phyloP scores from a whole-genome alignment of 2,113 vertebrate species.

The Sinocyclocheilus maitianheensis region DNA sequence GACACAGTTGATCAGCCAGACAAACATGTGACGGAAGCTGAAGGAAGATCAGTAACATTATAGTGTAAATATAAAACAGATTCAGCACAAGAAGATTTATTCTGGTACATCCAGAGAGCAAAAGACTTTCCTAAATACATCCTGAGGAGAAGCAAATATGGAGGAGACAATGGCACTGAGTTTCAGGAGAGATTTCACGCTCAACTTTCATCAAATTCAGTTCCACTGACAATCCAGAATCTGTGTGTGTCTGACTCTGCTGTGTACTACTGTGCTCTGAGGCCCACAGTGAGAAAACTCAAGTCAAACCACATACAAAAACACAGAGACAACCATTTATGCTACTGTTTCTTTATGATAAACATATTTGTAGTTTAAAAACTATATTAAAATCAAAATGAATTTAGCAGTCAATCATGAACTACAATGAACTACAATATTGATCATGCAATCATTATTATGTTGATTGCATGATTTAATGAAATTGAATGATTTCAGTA shows the following conservation, averaged over 20 bases:
- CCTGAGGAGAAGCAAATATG: too few species aligned
- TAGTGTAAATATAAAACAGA: background rate
- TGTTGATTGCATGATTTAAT: too few species aligned
- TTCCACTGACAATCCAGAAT: background rate
- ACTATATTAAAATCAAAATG: too few species aligned
- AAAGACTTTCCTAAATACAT: conserved; percentile 20
- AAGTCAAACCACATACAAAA: background rate
- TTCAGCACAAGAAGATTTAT: background rate
- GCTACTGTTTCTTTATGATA: too few species aligned
- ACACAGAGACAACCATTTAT: background rate
- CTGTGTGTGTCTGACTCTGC: background rate
- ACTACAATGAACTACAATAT: too few species aligned
- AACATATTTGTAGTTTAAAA: too few species aligned
- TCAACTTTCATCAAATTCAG: background rate
- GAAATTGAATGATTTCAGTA: too few species aligned
- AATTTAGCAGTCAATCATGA: too few species aligned
- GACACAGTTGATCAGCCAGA: background rate
- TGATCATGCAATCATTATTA: background rate
- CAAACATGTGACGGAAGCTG: background rate
- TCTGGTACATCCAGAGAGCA: conserved; percentile 30
- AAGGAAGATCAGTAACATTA: background rate
- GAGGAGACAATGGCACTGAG: background rate
- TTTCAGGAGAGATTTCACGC: background rate
- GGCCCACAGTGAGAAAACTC: background rate
- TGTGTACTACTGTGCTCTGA: background rate